These are phyloP conservation scores for Tinamus major DNA, from an alignment of 2,797 vertebrate genomes.

Conservation along the genomic window DNA sequence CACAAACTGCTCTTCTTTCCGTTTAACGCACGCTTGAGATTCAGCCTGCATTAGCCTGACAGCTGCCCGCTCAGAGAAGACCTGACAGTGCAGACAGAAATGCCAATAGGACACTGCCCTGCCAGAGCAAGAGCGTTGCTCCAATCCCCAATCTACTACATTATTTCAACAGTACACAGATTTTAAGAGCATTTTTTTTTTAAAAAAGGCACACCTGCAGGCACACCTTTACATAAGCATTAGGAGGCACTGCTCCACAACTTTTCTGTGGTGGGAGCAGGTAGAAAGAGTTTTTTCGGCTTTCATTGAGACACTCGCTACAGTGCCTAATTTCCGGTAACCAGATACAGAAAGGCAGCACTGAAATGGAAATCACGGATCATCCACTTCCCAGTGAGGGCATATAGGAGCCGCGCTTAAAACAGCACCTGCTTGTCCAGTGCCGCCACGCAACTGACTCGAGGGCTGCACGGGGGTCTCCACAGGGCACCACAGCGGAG, in stretches of 20 bases:
- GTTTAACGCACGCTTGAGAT: neutral
- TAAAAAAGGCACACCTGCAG: neutral
- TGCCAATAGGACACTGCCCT: neutral
- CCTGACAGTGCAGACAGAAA: neutral
- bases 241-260: conserved; percentile 69
- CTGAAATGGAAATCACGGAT: neutral
- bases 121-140: neutral
- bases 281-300: neutral
- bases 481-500: rapidly evolving
- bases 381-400: neutral
- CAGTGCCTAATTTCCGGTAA: neutral
- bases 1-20: neutral
- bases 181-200: neutral
- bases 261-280: conserved; percentile 20
- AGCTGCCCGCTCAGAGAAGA: neutral
- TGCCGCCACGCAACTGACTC: neutral
- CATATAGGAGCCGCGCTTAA: neutral
- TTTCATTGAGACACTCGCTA: neutral
- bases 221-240: conserved; percentile 38
- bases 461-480: too few relatives aligned
- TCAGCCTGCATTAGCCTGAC: neutral
- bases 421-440: neutral
- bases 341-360: neutral
- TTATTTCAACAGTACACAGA: neutral
- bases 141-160: neutral